A percentile compares a stretch with the other conserved stretches of the same genome.
Evolutionary conservation across 2,113 vertebrate species (phyloP).

Genomic region (Callipepla californica): DNA sequence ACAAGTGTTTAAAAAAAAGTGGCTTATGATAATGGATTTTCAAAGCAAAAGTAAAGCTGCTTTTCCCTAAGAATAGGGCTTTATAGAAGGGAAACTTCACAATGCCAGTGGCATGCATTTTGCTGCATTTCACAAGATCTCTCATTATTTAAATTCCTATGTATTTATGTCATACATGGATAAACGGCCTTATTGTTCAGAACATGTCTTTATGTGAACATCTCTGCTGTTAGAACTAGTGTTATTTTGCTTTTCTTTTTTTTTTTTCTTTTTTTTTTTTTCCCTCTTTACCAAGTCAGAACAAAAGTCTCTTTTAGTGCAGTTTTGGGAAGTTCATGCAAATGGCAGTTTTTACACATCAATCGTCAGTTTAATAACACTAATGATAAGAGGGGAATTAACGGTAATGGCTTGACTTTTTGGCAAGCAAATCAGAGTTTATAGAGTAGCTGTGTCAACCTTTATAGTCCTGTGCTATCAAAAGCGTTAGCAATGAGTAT

Average conservation of each 20-base stretch:
- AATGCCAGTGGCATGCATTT: conserved; percentile 63
- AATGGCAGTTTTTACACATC: conserved; percentile 67
- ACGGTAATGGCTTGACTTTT: conserved; percentile 60
- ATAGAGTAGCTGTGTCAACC: conserved; percentile 33
- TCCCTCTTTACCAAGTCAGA: conserved; percentile 52
- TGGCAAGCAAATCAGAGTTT: conserved; percentile 66
- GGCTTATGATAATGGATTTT: conserved; percentile 78
- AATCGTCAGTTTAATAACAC: conserved; percentile 68
- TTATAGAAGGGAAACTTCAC: conserved; percentile 66
- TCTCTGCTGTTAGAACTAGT: conserved; percentile 64
- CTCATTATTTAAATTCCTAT: conserved; percentile 78
- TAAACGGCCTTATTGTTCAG: conserved; percentile 80
- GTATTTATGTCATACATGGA: conserved; percentile 79
- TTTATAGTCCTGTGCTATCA: conserved; percentile 38
- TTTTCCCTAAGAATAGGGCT: conserved; percentile 66
- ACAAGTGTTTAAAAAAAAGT: conserved; percentile 62
- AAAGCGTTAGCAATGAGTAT: conserved; percentile 29
- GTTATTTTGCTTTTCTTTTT: conserved; percentile 64
- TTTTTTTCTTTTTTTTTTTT: conserved; percentile 10
- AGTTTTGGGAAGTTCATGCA: conserved; percentile 71
- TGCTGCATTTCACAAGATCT: conserved; percentile 74
- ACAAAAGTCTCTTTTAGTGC: conserved; percentile 79
- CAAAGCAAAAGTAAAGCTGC: conserved; percentile 70
- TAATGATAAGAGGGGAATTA: conserved; percentile 58
- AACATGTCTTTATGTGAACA: conserved; percentile 75